Conservation (phyloP, 2,888 invertebrate genomes). For the Heliconius hortense region DNA sequence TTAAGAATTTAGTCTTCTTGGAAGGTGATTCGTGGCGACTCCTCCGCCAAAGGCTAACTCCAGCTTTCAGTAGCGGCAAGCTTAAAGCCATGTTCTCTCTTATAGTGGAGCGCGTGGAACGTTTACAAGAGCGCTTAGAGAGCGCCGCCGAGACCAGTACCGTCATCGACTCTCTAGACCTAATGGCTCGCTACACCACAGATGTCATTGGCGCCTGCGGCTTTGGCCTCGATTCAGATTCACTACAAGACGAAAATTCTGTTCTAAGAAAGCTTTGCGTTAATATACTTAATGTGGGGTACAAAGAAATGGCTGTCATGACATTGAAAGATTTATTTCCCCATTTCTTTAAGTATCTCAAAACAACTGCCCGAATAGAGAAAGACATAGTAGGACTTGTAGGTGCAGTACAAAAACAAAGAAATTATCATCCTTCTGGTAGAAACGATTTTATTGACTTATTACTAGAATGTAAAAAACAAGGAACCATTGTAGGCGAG, state of each 20-base stretch:
- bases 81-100: slow-evolving; percentile 65
- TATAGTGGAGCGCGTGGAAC: slow-evolving; percentile 59
- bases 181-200: slow-evolving; percentile 66
- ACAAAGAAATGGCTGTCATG: slow-evolving; percentile 46
- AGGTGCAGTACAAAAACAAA: slow-evolving; percentile 53
- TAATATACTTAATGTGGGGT: slow-evolving; percentile 51
- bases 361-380: slow-evolving; percentile 55
- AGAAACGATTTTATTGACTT: slow-evolving; percentile 52
- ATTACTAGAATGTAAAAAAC: slow-evolving; percentile 46
- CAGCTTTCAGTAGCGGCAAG: slow-evolving; percentile 62
- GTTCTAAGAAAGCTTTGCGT: slow-evolving; percentile 57
- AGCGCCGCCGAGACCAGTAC: slow-evolving; percentile 45
- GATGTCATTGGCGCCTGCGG: slow-evolving; percentile 67
- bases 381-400: slow-evolving; percentile 55
- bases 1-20: slow-evolving; percentile 60
- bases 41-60: slow-evolving; percentile 62
- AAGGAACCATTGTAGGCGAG: slow-evolving; percentile 47
- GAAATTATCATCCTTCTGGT: slow-evolving; percentile 57
- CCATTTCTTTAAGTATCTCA: slow-evolving; percentile 50
- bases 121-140: slow-evolving; percentile 50
- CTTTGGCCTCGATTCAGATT: slow-evolving; percentile 62
- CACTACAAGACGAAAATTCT: slow-evolving; percentile 58
- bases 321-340: slow-evolving; percentile 57
- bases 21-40: slow-evolving; percentile 64
- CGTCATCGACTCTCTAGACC: slow-evolving; percentile 58